Base-by-base conservation (phyloP, 2,888 invertebrate genomes). In the Trilocha varians region DNA sequence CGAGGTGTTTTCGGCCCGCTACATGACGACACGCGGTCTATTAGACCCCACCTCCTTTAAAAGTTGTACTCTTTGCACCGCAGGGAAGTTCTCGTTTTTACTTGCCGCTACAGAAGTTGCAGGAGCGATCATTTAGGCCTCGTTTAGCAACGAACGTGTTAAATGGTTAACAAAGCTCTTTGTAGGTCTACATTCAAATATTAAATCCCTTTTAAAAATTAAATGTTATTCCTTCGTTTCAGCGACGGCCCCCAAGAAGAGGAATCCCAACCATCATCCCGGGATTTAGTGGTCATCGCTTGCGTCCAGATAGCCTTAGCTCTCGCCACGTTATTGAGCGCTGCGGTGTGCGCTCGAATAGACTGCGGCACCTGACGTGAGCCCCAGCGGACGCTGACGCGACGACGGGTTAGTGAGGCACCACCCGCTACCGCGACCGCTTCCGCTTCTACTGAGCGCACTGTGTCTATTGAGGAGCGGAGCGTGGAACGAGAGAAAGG, bases 281-380 rank as follows among this genome's bases (percentile, higher is more conserved):
- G 83, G 18, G 86, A 85, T 45, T 53, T 84, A 11, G 67, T 86
- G 0, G 79, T 87, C 13, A 79, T 88, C 37, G 88, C 88, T 1
- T 72, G 74, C 39, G 77, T 88, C 0, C 87, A 88, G 62, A 78
- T 87, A 42, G 67, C 75, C 0, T 65, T 89, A 2, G 83, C 88
- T 1, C 62, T 72, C 1, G 74, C 88, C 1, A 87, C 88, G 0
- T 65, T 88, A 1, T 53, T 86, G 4, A 87, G 87, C 48, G 87
- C 88, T 5, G 78, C 83, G 18, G 66, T 87, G 1, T 84, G 88
- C 54, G 75, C 88, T 3, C 77, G 88, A 42, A 88, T 89, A 46
- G 88, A 89, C 60, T 87, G 80, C 59, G 57, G 59, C 56, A 61
- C 72, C 65, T 83, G 87, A 87, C 79, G 70, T 57, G 80, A 82